A percentile compares a stretch with the other conserved stretches of the same genome.
phyloP scores from a whole-genome alignment of 1,140 invertebrate genomes.

The Drosophila erecta region DNA sequence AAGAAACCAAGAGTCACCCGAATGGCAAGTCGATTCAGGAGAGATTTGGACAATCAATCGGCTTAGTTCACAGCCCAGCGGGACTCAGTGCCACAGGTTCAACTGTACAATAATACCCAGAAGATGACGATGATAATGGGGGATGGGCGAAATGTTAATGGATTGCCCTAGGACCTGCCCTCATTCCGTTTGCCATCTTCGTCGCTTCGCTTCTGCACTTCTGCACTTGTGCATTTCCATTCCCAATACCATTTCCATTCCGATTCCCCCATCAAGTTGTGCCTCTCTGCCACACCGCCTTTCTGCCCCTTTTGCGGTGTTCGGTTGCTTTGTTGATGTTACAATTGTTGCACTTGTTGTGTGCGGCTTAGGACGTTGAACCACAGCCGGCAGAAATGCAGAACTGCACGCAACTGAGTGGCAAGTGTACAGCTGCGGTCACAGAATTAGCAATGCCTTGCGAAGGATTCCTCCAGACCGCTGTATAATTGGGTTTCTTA shows the following conservation, averaged over 20 bases:
- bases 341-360: constrained; percentile 73
- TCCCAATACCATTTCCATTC: constrained; percentile 1
- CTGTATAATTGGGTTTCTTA: no score
- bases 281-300: constrained; percentile 13
- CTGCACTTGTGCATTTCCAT: constrained; percentile 34
- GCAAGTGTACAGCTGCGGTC: constrained; percentile 14
- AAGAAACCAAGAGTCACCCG: constrained; percentile 11
- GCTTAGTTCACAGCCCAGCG: neutral
- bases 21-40: constrained; percentile 5
- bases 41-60: constrained; percentile 11
- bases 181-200: constrained; percentile 49
- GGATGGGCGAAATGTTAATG: constrained; percentile 40
- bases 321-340: constrained; percentile 42
- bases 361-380: constrained; percentile 75
- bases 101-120: constrained; percentile 36
- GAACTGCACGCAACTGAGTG: constrained; percentile 32
- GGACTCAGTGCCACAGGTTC: constrained; percentile 35
- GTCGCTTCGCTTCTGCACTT: constrained; percentile 46
- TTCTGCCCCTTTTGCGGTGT: constrained; percentile 29
- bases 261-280: constrained; percentile 10
- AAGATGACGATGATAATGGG: constrained; percentile 2
- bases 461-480: neutral
- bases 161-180: constrained; percentile 59
- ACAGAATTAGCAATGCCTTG: constrained; percentile 2
- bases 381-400: constrained; percentile 44